Conservation (phyloP, 2,888 invertebrate species). For the Troglohyphantes excavatus region DNA sequence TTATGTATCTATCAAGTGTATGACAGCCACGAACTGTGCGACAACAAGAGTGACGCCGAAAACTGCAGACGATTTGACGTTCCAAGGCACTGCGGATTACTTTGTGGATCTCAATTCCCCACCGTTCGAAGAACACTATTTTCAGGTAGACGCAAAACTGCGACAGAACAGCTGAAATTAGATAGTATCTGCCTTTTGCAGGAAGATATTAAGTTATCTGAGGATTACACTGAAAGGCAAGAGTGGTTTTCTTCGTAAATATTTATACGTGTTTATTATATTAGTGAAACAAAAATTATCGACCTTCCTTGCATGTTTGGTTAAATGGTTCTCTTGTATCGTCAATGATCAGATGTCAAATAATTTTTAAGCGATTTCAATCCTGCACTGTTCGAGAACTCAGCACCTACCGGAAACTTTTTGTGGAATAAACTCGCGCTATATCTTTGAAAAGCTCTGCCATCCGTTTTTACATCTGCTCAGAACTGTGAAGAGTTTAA, state of each 20-base stretch:
- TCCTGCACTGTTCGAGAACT: neutral
- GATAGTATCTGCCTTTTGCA: neutral
- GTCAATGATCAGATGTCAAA: neutral
- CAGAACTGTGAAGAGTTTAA: neutral
- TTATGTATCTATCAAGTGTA: slow-evolving; percentile 25
- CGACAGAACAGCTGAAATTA: neutral
- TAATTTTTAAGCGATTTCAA: slow-evolving; percentile 5
- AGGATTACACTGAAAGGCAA: neutral
- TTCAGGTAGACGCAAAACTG: neutral
- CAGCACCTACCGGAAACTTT: neutral
- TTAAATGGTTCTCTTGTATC: neutral
- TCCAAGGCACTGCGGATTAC: neutral
- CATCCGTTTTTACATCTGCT: neutral
- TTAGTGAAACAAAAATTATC: neutral
- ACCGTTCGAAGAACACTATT: neutral
- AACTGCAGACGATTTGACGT: neutral
- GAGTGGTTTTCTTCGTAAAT: slow-evolving; percentile 1
- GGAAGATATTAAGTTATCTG: neutral
- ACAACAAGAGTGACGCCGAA: neutral
- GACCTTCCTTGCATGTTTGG: slow-evolving; percentile 32
- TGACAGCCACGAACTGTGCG: slow-evolving; percentile 27
- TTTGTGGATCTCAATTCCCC: neutral
- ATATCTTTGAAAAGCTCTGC: neutral
- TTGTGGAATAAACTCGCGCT: too few species aligned
- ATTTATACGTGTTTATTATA: neutral